Conservation (phyloP, 2,888 invertebrate genomes). For the Dendrolimus houi region DNA sequence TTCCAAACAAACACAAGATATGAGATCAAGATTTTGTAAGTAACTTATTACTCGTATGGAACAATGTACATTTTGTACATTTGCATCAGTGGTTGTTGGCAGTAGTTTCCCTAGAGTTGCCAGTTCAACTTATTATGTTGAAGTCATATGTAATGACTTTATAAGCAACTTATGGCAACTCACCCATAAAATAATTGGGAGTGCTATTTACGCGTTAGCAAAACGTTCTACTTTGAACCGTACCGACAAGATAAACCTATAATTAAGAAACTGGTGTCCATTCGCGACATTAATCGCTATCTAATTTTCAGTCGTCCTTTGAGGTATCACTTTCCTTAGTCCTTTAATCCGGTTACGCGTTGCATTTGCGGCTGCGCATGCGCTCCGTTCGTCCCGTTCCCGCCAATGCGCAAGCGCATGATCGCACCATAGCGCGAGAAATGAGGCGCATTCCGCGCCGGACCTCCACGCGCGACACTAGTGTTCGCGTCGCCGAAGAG, state of each 20-base stretch:
- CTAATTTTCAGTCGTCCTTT: not conserved
- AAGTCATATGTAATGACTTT: too few species aligned
- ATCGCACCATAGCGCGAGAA: not conserved
- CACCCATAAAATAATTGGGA: too few species aligned
- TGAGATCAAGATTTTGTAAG: too few species aligned
- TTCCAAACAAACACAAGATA: too few species aligned
- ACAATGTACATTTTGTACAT: too few species aligned
- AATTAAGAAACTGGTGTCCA: not conserved
- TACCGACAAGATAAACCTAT: not conserved
- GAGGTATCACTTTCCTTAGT: not conserved
- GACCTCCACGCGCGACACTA: conserved; percentile 62
- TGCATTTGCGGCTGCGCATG: not conserved
- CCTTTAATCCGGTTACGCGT: not conserved
- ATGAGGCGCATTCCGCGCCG: conserved; percentile 49
- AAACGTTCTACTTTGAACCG: too few species aligned
- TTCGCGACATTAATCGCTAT: not conserved
- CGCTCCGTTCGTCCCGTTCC: not conserved
- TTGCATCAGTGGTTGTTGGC: too few species aligned
- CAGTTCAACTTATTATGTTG: too few species aligned
- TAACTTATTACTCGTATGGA: too few species aligned
- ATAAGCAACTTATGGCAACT: too few species aligned
- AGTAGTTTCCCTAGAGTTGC: too few species aligned
- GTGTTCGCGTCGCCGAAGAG: conserved; percentile 60
- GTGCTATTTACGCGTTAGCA: too few species aligned
- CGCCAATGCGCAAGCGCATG: conserved; percentile 1